Evolutionary conservation across 1,140 invertebrate species (phyloP), one percentile per base, ranked within the genome.

Genomic region (Proctacanthus coquilletti): DNA sequence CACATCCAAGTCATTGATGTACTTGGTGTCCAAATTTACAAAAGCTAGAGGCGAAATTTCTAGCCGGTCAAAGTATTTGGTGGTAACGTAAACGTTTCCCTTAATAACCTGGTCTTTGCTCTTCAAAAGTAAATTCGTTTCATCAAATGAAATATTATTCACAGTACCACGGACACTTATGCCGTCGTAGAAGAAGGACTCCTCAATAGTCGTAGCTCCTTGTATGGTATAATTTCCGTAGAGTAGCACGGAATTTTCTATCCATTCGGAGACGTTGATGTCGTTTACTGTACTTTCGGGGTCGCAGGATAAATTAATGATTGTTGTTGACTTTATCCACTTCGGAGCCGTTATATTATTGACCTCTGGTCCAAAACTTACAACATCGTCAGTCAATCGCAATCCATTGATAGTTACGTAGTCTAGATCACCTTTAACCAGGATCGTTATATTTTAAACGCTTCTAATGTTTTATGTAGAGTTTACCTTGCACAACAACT

Each of bases 191-290:
- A 59, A 37, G 35, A 52, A 53, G 1, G 54, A 19, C 1, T 41
- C 42, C n/a, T 53, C 44, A 3, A 59, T 21, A 4, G 34, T 35
- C 2, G 43, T 58, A 2, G 23, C 38, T 23, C 52, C 53, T 1
- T 41, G 11, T 15, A 59, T 48, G 14, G 43, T 58, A 21, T 54
- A 52, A 43, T 59, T 59, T 2, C 46, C 53, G 20, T 56, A 49
- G 2, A 53, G 34, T 18, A 56, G 59, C 2, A 58, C 49, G 0
- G 57, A 46, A 33, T 60, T 45, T 17, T 56, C 42, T 5, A 66
- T 48, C 61, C 61, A 68, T 17, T 61, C 37, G 3, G 42, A 31
- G 9, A 68, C n/a, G 17, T 61, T 47, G 5, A 66, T 52, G 34
- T 54, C 37, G 19, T 62, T 61, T 4, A 68, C 46, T n/a, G 42